Base-by-base conservation (phyloP, 2,888 invertebrate genomes). In the Lochmaea capreae region DNA sequence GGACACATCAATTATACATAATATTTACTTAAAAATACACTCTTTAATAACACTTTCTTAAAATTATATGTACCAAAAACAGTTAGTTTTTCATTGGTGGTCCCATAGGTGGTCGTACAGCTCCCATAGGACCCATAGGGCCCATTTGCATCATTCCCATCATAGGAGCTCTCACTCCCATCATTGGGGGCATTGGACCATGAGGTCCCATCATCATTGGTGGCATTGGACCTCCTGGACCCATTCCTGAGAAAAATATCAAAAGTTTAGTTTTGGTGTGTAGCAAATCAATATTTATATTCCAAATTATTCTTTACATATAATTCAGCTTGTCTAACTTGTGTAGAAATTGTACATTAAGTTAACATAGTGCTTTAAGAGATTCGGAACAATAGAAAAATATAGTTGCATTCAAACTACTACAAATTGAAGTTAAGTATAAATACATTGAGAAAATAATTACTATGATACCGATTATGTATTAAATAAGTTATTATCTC, bases 91-190 rank as follows among this genome's bases (percentile, higher is more conserved):
- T 91, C 77, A 92, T 92, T 49, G 92, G 92, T 75, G 93, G 79
- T 6, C 93, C 90, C 80, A 91, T 89, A 0, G 92, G 93, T 39
- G 93, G 93, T 82, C 94, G 88, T 88, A 94, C 92, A 71, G 91
- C 92, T 3, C 92, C 92, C 92, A 93, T 92, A 0, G 91, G 92
- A 4, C 92, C 92, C 92, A 93, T 92, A 0, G 91, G 87, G 11
- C 89, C 90, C 88, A 92, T 90, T 2, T 92, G 92, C 90, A 94
- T 92, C 75, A 92, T 93, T 4, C 93, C 93, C 89, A 94, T 93
- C 89, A 93, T 93, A 22, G 94, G 94, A 1, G 94, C 94, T 43
- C 93, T 90, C 92, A 95, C 94, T 18, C 91, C 91, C 92, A 94
- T 94, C 93, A 94, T 94, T 0, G 93, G 93, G 16, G 92, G 92